Base-by-base conservation (phyloP, 1,140 invertebrate species). In the Heliconius hewitsoni region DNA sequence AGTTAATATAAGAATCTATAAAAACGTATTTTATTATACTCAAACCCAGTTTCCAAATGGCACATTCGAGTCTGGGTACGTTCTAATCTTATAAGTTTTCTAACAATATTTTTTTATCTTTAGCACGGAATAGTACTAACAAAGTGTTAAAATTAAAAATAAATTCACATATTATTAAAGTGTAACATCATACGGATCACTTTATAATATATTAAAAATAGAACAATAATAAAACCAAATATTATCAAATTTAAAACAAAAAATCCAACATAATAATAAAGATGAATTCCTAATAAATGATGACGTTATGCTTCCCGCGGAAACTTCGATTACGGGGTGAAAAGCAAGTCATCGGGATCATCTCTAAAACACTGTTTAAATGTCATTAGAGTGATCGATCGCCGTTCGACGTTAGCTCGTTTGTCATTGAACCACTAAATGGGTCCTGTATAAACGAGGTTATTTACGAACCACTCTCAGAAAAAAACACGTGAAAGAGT, bases 391-490 rank as follows among this genome's bases (percentile, higher is more conserved):
- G 84, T 93, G 90, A 93, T 91, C 82, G 87, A 93, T 92, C 79
- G 85, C 79, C 74, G 74, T 80, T 82, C 81, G 80, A 86, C 85
- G 87, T 81, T 75, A 83, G 82, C 85, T 90, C 89, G 86, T 91
- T 93, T 90, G 90, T 92, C 90, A 91, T 89, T 81, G 81, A 83
- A 85, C 87, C 88, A 89, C 87, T 88, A 89, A 91, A 91, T 88
- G 87, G 86, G 89, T 86, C 80, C 80, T 81, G 81, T 84, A 90
- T 91, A 90, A 88, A 86, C 79, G 85, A 82, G 82, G 86, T 87
- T 90, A 90, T 91, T 90, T 91, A 89, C 84, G 77, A 80, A 87
- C 83, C 89, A 89, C 87, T 88, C 87, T 88, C 75, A 76, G 80
- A 60, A 80, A 80, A 89, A 90, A 87, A 87, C 79, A 90, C 84